Conservation (phyloP, 2,113 vertebrate species). For the Sinocyclocheilus grahami region DNA sequence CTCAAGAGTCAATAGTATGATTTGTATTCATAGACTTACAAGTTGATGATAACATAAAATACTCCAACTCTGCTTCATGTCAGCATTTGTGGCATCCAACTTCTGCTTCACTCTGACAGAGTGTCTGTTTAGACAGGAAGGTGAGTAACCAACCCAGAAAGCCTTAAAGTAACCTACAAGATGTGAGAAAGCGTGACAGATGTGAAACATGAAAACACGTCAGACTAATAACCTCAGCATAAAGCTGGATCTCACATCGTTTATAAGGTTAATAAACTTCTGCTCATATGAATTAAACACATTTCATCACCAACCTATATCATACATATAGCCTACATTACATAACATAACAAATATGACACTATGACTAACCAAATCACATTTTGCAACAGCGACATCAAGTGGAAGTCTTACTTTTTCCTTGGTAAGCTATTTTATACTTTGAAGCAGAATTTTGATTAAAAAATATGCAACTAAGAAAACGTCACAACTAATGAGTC, state of each 20-base stretch:
- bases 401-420: not conserved
- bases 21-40: constrained; percentile 9
- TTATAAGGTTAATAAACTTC: not conserved
- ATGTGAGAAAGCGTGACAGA: constrained; percentile 29
- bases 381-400: constrained; percentile 14
- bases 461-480: too few species aligned
- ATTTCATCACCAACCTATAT: not conserved
- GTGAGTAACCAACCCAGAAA: constrained; percentile 6
- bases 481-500: too few species aligned
- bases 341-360: not conserved
- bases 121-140: constrained; percentile 38
- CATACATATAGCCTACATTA: not conserved
- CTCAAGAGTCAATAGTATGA: constrained; percentile 12
- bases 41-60: constrained; percentile 4
- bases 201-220: constrained; percentile 49
- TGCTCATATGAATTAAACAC: not conserved
- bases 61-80: constrained; percentile 15
- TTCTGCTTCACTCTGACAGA: not conserved
- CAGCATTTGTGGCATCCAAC: not conserved
- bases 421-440: not conserved
- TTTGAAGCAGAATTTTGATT: not conserved
- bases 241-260: not conserved
- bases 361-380: not conserved
- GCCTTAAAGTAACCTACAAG: constrained; percentile 38
- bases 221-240: constrained; percentile 18